Base-by-base conservation (phyloP, 2,888 invertebrate genomes). In the Pogonocherus hispidulus region DNA sequence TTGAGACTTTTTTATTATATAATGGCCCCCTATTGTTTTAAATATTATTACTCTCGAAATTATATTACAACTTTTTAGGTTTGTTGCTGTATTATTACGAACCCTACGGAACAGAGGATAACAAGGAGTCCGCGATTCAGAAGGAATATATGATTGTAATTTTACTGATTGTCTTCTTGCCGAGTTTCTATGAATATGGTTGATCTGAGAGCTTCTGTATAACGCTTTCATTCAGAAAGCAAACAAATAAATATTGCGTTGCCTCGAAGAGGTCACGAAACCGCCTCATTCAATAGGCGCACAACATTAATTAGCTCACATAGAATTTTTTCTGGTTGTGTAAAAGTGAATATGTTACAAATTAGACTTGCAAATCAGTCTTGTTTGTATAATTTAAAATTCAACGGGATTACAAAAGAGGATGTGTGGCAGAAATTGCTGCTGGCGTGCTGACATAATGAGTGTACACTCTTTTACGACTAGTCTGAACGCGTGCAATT, bases 311-410 rank as follows among this genome's bases (percentile, higher is more conserved):
- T 54, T 54, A 54, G 18, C 16, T 59, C 47, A 3, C 20, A 47
- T 19, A 47, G 32, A 59, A 59, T 32, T 46, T 57, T 37, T 41
- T 37, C 19, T 37, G 44, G 8, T 49, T 32, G n/a, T 47, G 59
- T 59, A 59, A 49, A 59, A 32, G 35, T 47, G 59, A 59, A 47
- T 46, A 49, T 16, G 46, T 3, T 27, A 20, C 23, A 16, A 46
- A 47, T 59, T 59, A 59, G 22, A 47, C 44, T 47, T 59, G 47
- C 59, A 59, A 49, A 59, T 59, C 35, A 47, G 59, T 11, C 14
- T 46, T 59, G 18, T 59, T 59, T 49, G 47, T 49, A 59, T 11
- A 32, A 32, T 59, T 41, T 55, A 20, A 35, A 41, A 55, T 14
- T 55, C 41, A 41, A 11, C 19, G 41, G 35, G 54, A 37, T 37